Base-by-base conservation (phyloP, 2,113 vertebrate genomes). In the Catagonus wagneri region DNA sequence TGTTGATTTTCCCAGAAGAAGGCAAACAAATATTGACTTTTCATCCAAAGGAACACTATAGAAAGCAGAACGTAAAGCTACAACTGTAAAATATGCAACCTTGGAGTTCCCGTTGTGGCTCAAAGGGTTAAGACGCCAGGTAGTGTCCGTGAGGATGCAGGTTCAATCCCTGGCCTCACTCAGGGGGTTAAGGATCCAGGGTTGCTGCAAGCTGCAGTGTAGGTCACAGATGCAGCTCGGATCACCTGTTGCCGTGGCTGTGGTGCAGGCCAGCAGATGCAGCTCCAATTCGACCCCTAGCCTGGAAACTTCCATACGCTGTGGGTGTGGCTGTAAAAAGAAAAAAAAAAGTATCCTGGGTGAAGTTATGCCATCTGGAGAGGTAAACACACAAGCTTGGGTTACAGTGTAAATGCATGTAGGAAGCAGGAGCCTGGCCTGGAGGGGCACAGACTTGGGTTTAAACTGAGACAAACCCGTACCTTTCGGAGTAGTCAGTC, bases 361-460 rank as follows among this genome's bases (percentile, higher is more conserved):
- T 79, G 74, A 89, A 93, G 91, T 63, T 44, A 36, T 85, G 36
- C 29, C 69, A 56, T 60, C 36, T 88, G 65, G 80, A 63, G 78
- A 93, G 19, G 58, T 74, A 56, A 60, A 2, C 32, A 71, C 91
- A 75, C 71, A 93, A 56, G 78, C 44, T 19, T n/a, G 14, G n/a
- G 34, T 65, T 29, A 78, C 7, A 69, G 50, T 54, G 0, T 90
- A 69, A 63, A 76, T 76, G 56, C 15, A 29, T 56, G 0, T 58
- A 69, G 85, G 75, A 60, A 71, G 27, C 32, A 79, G 16, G 22
- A 79, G 27, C 66, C 56, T 68, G 54, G 34, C 27, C 16, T 56
- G 0, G 34, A 78, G 29, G 19, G 19, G 3, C 20, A 19, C 22
- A 83, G 32, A 32, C 50, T 75, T 74, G 58, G 76, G 44, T 39